Base-by-base conservation (phyloP, 1,140 invertebrate species). In the Drosophila nikananu region DNA sequence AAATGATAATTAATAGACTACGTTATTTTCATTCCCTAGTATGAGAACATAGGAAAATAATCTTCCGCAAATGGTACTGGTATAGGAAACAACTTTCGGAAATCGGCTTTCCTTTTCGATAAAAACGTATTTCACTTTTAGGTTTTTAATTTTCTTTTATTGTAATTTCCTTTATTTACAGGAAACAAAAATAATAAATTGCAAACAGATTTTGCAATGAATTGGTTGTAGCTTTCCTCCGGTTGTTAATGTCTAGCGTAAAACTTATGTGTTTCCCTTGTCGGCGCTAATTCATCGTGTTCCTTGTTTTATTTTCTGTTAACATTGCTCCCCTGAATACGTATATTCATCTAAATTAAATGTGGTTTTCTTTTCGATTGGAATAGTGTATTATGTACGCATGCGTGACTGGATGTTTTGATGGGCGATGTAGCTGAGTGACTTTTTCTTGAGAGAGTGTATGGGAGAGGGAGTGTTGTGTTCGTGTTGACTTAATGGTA, bases 121-220 rank as follows among this genome's bases (percentile, higher is more conserved):
- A 44, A 21, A 44, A 46, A 46, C 12, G 0, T 12, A 21, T 5
- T 46, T 42, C 3, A 42, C 12, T 12, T 5, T 51, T 52, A 44
- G 7, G 37, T 51, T 55, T 81, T 83, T 55, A 23, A 52, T 72
- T 32, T 70, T 54, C 8, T 37, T 89, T 89, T 89, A 89, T 89
- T 87, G 86, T 89, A 87, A 87, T 91, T 91, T 87, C 87, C 81
- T 91, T 91, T 87, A 91, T 91, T 91, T 91, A 91, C 89, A 91
- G 87, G 87, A 91, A 91, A 91, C 84, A 87, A 87, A 89, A 89
- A 78, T 84, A 84, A 84, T 89, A 81, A 89, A 84, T 76, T 89
- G 84, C 84, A 90, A 89, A 81, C 71, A 19, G 64, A 67, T 79
- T 72, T 89, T 80, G 84, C 84, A 87, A 89, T 81, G 32, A 81